Evolutionary conservation across 2,888 invertebrate species (phyloP).

Genomic region (Pandemis cinnamomeana): DNA sequence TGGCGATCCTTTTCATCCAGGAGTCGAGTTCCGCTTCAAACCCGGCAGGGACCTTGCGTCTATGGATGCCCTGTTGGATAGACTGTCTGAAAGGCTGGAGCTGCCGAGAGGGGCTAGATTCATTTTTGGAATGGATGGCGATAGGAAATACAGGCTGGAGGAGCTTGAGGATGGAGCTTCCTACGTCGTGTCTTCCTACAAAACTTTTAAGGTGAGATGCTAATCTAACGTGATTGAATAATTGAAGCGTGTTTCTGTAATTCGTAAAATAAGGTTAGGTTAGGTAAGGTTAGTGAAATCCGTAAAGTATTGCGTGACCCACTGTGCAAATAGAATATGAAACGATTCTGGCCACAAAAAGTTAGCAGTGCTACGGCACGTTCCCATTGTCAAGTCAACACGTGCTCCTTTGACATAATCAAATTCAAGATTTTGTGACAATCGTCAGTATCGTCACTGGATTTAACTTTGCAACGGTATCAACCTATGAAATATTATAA

Average conservation of each 20-base stretch:
- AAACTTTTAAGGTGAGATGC: slow-evolving; percentile 91
- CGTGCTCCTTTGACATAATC: not conserved
- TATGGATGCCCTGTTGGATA: slow-evolving; percentile 93
- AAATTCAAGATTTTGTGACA: not conserved
- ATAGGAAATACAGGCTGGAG: slow-evolving; percentile 92
- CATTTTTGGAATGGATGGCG: slow-evolving; percentile 96
- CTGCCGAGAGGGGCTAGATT: slow-evolving; percentile 95
- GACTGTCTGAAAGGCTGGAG: slow-evolving; percentile 94
- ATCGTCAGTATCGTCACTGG: not conserved
- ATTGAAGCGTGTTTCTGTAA: not conserved
- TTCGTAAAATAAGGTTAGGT: slow-evolving; percentile 23
- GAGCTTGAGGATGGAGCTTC: slow-evolving; percentile 96
- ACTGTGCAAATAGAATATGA: slow-evolving; percentile 33
- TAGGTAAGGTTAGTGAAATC: slow-evolving; percentile 35
- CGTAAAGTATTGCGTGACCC: slow-evolving; percentile 32
- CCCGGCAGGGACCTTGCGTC: slow-evolving; percentile 95
- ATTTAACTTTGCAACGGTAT: not conserved
- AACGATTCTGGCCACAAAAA: slow-evolving; percentile 21
- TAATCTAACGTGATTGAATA: not conserved
- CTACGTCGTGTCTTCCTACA: slow-evolving; percentile 96
- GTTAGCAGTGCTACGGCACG: slow-evolving; percentile 8
- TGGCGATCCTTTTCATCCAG: slow-evolving; percentile 96
- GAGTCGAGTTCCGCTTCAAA: slow-evolving; percentile 93
- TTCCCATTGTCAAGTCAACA: not conserved
- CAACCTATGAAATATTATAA: too few species aligned